These are phyloP conservation scores for Accipiter virgatus DNA, from an alignment of 2,113 vertebrate species.

Conservation along the genomic window DNA sequence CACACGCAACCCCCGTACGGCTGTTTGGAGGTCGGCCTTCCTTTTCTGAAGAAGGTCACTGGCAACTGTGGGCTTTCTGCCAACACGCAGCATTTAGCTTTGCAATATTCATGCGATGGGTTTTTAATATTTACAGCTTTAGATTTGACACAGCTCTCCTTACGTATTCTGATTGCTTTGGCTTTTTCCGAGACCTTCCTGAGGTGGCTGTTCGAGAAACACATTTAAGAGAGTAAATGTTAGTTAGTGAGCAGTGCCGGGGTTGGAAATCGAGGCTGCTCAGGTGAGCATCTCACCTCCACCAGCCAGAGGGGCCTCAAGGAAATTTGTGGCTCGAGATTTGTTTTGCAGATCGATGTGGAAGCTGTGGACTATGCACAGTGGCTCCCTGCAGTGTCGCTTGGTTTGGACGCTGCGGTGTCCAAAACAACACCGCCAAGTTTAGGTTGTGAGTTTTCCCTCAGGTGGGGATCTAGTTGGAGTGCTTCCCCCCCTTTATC, in stretches of 20 bases:
- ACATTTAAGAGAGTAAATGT: slow-evolving; percentile 21
- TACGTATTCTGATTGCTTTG: slow-evolving; percentile 40
- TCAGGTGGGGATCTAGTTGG: not conserved
- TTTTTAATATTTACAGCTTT: slow-evolving; percentile 64
- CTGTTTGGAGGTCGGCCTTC: slow-evolving; percentile 30
- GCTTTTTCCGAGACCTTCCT: slow-evolving; percentile 45
- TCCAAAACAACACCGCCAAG: accelerated
- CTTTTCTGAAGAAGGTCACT: slow-evolving; percentile 45
- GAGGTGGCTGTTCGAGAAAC: not conserved
- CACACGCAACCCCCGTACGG: not conserved
- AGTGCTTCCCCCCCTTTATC: not conserved
- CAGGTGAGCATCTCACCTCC: not conserved
- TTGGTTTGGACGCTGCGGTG: not conserved
- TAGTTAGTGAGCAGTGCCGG: not conserved
- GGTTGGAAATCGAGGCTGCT: not conserved
- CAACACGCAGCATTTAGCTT: slow-evolving; percentile 42
- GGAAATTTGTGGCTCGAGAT: not conserved
- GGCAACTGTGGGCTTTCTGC: slow-evolving; percentile 43
- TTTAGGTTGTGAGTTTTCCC: not conserved
- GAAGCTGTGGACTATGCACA: accelerated
- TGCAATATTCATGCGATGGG: slow-evolving; percentile 51
- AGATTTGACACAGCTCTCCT: slow-evolving; percentile 50
- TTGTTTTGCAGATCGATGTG: not conserved
- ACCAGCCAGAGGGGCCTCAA: not conserved
- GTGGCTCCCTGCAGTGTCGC: accelerated